These are phyloP conservation scores for Sarcophaga bullata DNA, from an alignment of 1,140 invertebrate species.

Conservation along the genomic window DNA sequence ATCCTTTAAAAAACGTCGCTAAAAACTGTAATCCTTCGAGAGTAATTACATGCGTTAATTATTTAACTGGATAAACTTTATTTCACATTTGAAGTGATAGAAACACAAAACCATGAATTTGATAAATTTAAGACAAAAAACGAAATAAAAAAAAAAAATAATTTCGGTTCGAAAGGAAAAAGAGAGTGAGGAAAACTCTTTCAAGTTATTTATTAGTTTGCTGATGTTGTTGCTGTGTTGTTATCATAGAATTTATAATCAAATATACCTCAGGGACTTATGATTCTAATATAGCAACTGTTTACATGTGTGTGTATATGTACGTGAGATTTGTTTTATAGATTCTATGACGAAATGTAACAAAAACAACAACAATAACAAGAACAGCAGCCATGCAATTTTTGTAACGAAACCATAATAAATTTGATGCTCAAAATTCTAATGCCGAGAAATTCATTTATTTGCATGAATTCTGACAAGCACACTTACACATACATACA, in stretches of 20 bases:
- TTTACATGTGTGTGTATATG: background rate
- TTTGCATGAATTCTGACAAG: background rate
- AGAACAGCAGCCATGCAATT: slow-evolving; percentile 9
- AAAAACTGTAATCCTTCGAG: no score
- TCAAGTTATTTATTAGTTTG: background rate
- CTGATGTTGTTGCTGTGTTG: background rate
- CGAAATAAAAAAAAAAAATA: no score
- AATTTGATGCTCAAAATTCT: slow-evolving; percentile 2
- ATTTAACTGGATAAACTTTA: no score
- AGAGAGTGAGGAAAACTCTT: no score
- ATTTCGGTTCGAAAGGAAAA: no score
- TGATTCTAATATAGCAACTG: background rate
- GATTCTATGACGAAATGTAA: slow-evolving; percentile 1
- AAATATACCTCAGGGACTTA: slow-evolving; percentile 27
- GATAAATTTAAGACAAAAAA: no score
- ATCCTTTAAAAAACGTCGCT: no score
- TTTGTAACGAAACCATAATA: slow-evolving; percentile 28
- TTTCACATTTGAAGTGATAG: no score
- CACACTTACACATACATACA: background rate
- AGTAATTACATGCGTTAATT: no score
- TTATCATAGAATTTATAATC: slow-evolving; percentile 1
- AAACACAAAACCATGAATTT: no score
- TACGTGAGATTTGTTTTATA: background rate
- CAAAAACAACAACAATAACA: background rate
- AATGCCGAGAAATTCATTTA: background rate